Percentiles rank a stretch among this genome's conserved stretches.
phyloP scores from a whole-genome alignment of 2,888 invertebrate genomes.

The Scrobipalpa atriplicella region DNA sequence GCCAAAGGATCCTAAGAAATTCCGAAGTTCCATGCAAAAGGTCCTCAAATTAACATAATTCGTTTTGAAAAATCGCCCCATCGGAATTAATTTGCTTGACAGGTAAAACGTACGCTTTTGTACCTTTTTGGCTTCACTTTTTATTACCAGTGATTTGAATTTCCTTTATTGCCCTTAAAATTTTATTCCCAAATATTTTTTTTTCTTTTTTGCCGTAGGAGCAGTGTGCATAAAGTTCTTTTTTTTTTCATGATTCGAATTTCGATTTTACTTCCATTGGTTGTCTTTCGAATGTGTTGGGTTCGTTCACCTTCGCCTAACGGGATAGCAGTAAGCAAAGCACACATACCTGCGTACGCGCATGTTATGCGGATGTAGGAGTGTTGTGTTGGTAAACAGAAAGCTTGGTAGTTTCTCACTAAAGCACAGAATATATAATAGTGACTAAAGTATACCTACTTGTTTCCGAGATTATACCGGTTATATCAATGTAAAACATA shows the following conservation, averaged over 20 bases:
- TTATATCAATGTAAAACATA: too few species aligned
- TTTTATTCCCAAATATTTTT: conserved; percentile 2
- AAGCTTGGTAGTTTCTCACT: not conserved
- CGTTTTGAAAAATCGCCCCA: conserved; percentile 18
- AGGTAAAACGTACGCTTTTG: conserved; percentile 15
- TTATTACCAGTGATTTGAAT: conserved; percentile 25
- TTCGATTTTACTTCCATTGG: conserved; percentile 12
- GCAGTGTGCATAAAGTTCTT: conserved; percentile 15
- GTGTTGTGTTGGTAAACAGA: conserved; percentile 33
- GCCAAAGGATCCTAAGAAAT: conserved; percentile 1
- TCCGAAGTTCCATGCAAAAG: not conserved
- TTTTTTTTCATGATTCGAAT: not conserved
- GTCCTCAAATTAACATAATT: conserved; percentile 19
- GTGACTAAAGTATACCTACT: too few species aligned
- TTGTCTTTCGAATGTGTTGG: conserved; percentile 22
- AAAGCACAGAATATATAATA: too few species aligned
- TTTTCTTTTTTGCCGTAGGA: not conserved
- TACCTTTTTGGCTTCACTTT: conserved; percentile 17
- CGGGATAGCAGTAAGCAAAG: conserved; percentile 26
- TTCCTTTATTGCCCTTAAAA: conserved; percentile 24
- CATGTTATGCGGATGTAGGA: conserved; percentile 3
- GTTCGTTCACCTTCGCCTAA: conserved; percentile 29
- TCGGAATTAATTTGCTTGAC: conserved; percentile 25
- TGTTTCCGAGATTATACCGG: too few species aligned
- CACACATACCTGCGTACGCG: conserved; percentile 16